Percentiles rank a stretch among this genome's conserved stretches.
Conservation (phyloP, 2,888 invertebrate species). For the Andrena hattorfiana region DNA sequence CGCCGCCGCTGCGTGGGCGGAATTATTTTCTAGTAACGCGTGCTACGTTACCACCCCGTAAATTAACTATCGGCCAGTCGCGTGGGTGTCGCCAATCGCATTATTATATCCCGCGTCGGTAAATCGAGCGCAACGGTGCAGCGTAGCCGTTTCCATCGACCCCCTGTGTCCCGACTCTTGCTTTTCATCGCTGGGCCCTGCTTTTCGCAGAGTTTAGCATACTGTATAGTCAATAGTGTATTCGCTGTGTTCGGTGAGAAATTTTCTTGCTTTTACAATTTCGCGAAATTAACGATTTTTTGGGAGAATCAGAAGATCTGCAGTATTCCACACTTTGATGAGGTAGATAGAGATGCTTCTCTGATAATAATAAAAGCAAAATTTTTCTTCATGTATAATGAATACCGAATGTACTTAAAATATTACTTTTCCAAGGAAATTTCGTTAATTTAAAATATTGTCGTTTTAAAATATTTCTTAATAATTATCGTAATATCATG, state of each 20-base stretch:
- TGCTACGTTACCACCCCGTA: conserved; percentile 75
- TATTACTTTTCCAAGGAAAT: too few species aligned
- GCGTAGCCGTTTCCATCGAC: conserved; percentile 27
- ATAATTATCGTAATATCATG: too few species aligned
- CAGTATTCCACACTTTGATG: too few species aligned
- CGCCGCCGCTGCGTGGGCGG: conserved; percentile 56
- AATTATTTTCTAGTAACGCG: conserved; percentile 64
- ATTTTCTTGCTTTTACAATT: too few species aligned
- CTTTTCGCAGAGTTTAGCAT: conserved; percentile 5
- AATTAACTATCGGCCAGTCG: conserved; percentile 72
- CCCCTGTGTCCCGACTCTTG: not conserved
- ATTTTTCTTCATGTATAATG: not conserved
- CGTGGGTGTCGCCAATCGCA: conserved; percentile 74
- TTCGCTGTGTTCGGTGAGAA: too few species aligned
- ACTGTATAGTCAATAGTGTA: not conserved
- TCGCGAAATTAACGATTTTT: too few species aligned
- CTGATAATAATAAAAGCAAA: not conserved
- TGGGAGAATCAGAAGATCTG: too few species aligned
- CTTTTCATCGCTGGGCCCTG: not conserved
- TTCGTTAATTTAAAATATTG: too few species aligned
- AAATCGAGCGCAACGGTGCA: conserved; percentile 70
- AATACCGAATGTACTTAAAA: not conserved
- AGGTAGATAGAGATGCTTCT: too few species aligned
- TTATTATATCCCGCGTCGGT: conserved; percentile 71
- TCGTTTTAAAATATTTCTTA: too few species aligned